A percentile compares a stretch with the other conserved stretches of the same genome.
Evolutionary conservation across 2,888 invertebrate species (phyloP).

Genomic region (Tyria jacobaeae): DNA sequence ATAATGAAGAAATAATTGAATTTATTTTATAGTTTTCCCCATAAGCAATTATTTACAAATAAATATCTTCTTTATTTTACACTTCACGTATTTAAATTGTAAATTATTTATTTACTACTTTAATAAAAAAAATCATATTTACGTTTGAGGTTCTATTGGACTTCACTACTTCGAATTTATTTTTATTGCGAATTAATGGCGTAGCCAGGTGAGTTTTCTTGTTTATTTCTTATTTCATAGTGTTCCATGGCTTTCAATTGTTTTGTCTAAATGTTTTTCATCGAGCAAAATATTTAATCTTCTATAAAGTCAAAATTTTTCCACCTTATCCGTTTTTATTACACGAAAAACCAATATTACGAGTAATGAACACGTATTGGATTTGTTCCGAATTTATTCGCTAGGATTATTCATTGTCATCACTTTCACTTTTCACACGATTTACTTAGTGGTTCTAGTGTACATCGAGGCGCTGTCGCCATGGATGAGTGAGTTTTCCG

Average conservation of each 20-base stretch:
- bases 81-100: neutral
- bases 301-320: conserved; percentile 83
- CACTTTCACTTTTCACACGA: conserved; percentile 85
- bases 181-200: conserved; percentile 87
- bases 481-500: conserved; percentile 85
- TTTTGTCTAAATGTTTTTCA: conserved; percentile 84
- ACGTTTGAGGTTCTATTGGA: conserved; percentile 3
- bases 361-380: conserved; percentile 86
- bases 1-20: neutral
- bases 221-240: conserved; percentile 84
- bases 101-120: neutral
- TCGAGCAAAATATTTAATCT: conserved; percentile 81
- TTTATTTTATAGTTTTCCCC: neutral
- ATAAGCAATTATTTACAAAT: neutral
- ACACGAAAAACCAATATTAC: conserved; percentile 76
- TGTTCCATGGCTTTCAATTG: conserved; percentile 84
- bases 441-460: conserved; percentile 78
- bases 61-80: neutral
- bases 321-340: conserved; percentile 79
- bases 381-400: conserved; percentile 85
- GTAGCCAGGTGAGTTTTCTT: conserved; percentile 86
- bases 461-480: conserved; percentile 74
- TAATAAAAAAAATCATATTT: neutral
- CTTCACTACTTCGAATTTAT: conserved; percentile 70
- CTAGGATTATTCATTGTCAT: conserved; percentile 85